These are phyloP conservation scores for Odocoileus virginianus DNA, from an alignment of 2,113 vertebrate genomes.

Conservation along the genomic window DNA sequence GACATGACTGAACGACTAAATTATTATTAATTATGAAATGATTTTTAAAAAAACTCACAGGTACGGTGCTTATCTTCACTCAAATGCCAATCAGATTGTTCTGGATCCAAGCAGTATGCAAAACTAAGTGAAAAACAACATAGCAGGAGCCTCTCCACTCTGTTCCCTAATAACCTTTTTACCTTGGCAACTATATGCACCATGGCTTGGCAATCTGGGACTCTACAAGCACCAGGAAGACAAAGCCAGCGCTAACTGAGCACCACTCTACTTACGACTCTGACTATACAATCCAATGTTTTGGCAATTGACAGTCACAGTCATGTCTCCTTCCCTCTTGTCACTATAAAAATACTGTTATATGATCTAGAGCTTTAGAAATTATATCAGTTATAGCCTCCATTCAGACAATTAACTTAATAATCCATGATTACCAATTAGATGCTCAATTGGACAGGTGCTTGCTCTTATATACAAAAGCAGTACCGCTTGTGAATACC, in stretches of 20 bases:
- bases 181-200: conserved; percentile 36
- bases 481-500: neutral
- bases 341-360: conserved; percentile 56
- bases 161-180: conserved; percentile 42
- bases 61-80: neutral
- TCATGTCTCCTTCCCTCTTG: conserved; percentile 16
- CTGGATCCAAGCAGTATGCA: neutral
- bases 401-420: conserved; percentile 71
- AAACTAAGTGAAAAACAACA: neutral
- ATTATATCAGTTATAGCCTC: conserved; percentile 63
- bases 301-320: conserved; percentile 49
- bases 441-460: conserved; percentile 59
- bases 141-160: conserved; percentile 15
- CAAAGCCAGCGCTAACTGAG: neutral
- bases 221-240: neutral
- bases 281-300: neutral
- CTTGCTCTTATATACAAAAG: conserved; percentile 55
- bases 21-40: neutral
- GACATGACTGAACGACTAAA: neutral
- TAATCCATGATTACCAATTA: conserved; percentile 69
- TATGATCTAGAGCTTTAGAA: conserved; percentile 59
- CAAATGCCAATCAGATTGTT: neutral
- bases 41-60: neutral
- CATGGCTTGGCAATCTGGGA: neutral
- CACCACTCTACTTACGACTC: neutral